Evolutionary conservation across 2,797 vertebrate genomes (phyloP).

Genomic region (Carcharodon carcharias): DNA sequence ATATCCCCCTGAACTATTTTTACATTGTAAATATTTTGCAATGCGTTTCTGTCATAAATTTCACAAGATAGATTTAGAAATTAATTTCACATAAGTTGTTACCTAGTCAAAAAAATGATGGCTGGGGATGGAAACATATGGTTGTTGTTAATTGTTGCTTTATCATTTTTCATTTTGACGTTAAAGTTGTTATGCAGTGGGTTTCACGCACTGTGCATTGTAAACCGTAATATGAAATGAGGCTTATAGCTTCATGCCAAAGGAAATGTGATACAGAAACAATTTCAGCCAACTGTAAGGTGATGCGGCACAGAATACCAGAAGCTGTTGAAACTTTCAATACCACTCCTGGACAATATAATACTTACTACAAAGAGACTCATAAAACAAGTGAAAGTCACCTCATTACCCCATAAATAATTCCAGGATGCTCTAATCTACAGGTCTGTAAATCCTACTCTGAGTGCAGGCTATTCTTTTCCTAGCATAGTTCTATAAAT

Average conservation of each 20-base stretch:
- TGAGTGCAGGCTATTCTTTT: background rate
- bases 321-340: constrained; percentile 67
- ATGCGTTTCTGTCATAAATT: background rate
- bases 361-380: constrained; percentile 58
- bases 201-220: constrained; percentile 69
- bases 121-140: constrained; percentile 69
- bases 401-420: constrained; percentile 52
- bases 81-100: constrained; percentile 37
- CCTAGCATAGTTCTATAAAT: background rate
- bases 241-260: constrained; percentile 67
- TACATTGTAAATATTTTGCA: constrained; percentile 25
- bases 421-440: constrained; percentile 18
- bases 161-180: constrained; percentile 90
- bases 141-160: constrained; percentile 79
- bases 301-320: constrained; percentile 70
- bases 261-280: constrained; percentile 73
- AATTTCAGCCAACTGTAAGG: constrained; percentile 69
- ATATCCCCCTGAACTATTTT: background rate
- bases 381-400: constrained; percentile 59
- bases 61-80: background rate
- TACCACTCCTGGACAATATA: constrained; percentile 72
- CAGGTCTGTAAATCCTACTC: background rate
- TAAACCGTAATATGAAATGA: constrained; percentile 73
- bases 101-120: constrained; percentile 50
- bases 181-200: constrained; percentile 58